phyloP scores from a whole-genome alignment of 1,140 invertebrate species.

The Eurosta solidaginis region DNA sequence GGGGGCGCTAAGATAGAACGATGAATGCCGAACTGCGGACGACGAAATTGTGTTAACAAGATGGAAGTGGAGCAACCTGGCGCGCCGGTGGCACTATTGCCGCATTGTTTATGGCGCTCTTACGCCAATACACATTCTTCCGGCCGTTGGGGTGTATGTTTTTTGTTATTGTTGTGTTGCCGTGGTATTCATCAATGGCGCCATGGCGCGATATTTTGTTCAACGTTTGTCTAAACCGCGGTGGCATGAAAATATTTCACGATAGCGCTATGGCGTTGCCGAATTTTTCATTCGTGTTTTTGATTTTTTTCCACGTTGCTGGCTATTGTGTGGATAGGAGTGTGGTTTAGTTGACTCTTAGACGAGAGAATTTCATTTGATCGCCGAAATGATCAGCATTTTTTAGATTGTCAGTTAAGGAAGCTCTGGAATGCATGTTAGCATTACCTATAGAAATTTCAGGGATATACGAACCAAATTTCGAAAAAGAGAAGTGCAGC shows the following conservation, averaged over 20 bases:
- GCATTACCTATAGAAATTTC: too few species aligned
- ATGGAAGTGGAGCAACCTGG: slow-evolving; percentile 26
- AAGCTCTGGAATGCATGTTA: too few species aligned
- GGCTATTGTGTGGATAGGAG: too few species aligned
- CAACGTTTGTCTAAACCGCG: slow-evolving; percentile 4
- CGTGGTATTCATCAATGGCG: slow-evolving; percentile 15
- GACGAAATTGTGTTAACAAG: slow-evolving; percentile 28
- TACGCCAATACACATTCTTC: slow-evolving; percentile 24
- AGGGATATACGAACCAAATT: too few species aligned
- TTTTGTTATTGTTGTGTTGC: not conserved
- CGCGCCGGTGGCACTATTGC: slow-evolving; percentile 23
- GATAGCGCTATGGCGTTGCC: not conserved
- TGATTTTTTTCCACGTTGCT: too few species aligned
- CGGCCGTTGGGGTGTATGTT: not conserved
- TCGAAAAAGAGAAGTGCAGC: too few species aligned
- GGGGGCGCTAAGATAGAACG: not conserved
- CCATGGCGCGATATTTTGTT: slow-evolving; percentile 16
- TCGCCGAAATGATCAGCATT: too few species aligned
- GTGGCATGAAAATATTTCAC: slow-evolving; percentile 25
- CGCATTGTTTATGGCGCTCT: slow-evolving; percentile 25
- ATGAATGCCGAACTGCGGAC: not conserved
- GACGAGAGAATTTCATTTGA: too few species aligned
- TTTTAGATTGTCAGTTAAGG: too few species aligned
- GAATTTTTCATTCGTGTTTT: slow-evolving; percentile 5
- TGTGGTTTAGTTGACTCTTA: too few species aligned